These are phyloP conservation scores for Hiodon tergisus DNA, from an alignment of 2,113 vertebrate species.

Conservation along the genomic window DNA sequence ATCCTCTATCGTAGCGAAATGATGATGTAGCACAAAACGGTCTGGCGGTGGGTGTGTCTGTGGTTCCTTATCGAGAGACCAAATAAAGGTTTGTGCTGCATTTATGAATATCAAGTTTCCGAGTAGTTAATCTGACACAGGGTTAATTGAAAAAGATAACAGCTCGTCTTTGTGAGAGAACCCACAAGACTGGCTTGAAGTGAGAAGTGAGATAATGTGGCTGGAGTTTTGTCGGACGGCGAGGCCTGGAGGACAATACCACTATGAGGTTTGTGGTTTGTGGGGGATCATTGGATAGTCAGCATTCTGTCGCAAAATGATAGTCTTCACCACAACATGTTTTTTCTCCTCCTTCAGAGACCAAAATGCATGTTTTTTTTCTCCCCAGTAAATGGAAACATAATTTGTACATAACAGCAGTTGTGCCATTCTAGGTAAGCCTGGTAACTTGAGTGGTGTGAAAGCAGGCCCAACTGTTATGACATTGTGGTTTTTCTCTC, in stretches of 20 bases:
- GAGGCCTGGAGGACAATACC: neutral
- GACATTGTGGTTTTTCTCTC: no score
- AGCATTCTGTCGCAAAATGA: neutral
- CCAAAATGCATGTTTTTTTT: neutral
- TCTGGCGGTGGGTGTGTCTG: neutral
- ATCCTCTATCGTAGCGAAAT: neutral
- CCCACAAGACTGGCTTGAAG: neutral
- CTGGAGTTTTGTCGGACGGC: neutral
- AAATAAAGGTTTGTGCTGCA: slow-evolving; percentile 2
- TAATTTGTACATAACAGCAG: no score
- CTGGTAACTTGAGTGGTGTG: no score
- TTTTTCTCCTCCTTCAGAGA: no score
- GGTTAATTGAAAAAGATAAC: slow-evolving; percentile 17
- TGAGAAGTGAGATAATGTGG: neutral
- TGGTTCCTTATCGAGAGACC: neutral
- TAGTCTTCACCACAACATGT: neutral
- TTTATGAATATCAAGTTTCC: slow-evolving; percentile 7
- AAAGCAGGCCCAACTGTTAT: no score
- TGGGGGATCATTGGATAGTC: neutral
- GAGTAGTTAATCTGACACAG: slow-evolving; percentile 6
- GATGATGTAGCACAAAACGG: neutral
- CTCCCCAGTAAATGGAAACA: no score
- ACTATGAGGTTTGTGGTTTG: slow-evolving; percentile 5
- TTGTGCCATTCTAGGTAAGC: no score
- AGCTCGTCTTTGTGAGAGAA: neutral